Conservation (phyloP, 2,113 vertebrate species). For the Paramormyrops kingsleyae region DNA sequence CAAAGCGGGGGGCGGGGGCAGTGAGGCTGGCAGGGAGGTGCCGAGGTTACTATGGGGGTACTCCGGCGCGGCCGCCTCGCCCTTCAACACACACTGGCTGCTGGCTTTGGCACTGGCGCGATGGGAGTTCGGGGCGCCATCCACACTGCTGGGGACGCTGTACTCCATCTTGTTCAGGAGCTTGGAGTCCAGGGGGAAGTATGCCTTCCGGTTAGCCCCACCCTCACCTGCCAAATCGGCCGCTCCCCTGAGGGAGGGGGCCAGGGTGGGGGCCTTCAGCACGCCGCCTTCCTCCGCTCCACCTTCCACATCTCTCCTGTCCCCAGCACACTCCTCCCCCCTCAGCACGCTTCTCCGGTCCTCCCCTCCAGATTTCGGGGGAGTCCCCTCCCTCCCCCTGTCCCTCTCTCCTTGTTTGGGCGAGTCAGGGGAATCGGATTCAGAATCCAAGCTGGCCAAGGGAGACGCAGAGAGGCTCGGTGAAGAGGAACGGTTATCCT, state of each 20-base stretch:
- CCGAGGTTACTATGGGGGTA: conserved; percentile 58
- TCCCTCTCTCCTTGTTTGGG: conserved; percentile 61
- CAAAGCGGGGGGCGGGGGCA: conserved; percentile 85
- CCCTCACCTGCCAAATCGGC: conserved; percentile 54
- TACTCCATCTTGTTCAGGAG: conserved; percentile 63
- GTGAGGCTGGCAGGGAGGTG: conserved; percentile 64
- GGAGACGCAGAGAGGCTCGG: conserved; percentile 87
- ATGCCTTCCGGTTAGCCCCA: conserved; percentile 58
- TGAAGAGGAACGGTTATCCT: conserved; percentile 97
- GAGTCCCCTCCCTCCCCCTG: conserved; percentile 51
- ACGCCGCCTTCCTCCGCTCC: conserved; percentile 60
- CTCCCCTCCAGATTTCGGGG: conserved; percentile 47
- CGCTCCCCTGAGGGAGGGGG: conserved; percentile 49
- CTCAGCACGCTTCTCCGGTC: conserved; percentile 49
- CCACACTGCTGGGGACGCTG: conserved; percentile 33
- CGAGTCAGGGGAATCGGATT: conserved; percentile 77
- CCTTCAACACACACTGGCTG: conserved; percentile 56
- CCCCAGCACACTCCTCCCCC: conserved; percentile 53
- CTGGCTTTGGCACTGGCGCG: conserved; percentile 60
- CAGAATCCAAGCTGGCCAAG: conserved; percentile 87
- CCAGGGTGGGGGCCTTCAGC: conserved; percentile 63
- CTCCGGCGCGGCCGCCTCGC: conserved; percentile 52
- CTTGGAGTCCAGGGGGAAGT: conserved; percentile 65
- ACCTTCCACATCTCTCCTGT: conserved; percentile 55
- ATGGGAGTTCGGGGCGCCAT: conserved; percentile 42